phyloP scores from a whole-genome alignment of 1,140 invertebrate genomes.

The Zeugodacus cucurbitae region DNA sequence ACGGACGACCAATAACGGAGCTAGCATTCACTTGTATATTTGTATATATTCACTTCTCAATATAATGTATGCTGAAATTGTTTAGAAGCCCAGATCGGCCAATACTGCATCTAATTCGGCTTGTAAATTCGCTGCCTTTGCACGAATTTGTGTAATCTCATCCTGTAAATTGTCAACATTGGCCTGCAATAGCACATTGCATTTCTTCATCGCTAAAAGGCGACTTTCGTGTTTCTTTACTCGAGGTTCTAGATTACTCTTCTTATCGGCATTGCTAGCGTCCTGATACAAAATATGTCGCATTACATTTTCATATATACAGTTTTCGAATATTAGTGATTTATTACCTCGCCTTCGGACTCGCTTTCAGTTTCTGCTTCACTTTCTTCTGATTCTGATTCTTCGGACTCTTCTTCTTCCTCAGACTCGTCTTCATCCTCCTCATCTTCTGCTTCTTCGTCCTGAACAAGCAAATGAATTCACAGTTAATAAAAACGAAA shows the following conservation, averaged over 20 bases:
- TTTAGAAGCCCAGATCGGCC: conserved; percentile 63
- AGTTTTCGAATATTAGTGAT: not conserved
- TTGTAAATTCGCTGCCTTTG: conserved; percentile 79
- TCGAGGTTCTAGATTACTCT: conserved; percentile 71
- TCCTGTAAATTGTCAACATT: conserved; percentile 88
- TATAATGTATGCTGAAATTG: not conserved
- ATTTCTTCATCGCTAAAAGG: conserved; percentile 82
- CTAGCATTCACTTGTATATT: not conserved
- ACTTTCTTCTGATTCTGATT: conserved; percentile 71
- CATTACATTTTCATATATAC: too few species aligned
- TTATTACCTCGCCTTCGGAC: conserved; percentile 71
- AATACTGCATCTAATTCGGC: conserved; percentile 81
- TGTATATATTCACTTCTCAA: not conserved
- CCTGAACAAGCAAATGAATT: conserved; percentile 66
- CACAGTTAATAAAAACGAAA: not conserved
- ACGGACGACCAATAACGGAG: not conserved
- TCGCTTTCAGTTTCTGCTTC: conserved; percentile 76
- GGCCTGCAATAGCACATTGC: conserved; percentile 85
- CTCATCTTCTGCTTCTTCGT: conserved; percentile 73
- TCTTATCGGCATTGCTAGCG: conserved; percentile 73
- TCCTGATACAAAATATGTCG: conserved; percentile 65
- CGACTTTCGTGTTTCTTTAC: conserved; percentile 81
- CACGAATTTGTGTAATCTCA: conserved; percentile 82
- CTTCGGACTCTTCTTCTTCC: conserved; percentile 73
- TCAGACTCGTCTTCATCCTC: conserved; percentile 74